phyloP scores from a whole-genome alignment of 2,797 vertebrate species.

The Megalops cyprinoides region DNA sequence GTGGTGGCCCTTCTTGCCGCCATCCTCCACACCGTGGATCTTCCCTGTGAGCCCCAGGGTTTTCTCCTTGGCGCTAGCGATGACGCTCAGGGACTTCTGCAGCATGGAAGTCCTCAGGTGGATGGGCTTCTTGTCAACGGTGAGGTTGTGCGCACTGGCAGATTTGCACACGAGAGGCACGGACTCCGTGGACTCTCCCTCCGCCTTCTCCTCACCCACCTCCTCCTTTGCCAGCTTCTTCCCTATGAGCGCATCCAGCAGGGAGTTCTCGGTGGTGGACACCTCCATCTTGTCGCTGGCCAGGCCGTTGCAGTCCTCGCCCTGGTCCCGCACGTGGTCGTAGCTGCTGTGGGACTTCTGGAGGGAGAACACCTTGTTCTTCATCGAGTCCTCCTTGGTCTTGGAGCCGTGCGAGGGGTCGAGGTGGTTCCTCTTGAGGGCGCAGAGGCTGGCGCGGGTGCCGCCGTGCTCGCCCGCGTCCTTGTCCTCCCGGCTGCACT shows the following conservation, averaged over 20 bases:
- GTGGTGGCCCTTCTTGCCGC: constrained; percentile 77
- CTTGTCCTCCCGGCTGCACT: constrained; percentile 94
- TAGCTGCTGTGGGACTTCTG: constrained; percentile 99
- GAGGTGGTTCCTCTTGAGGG: constrained; percentile 80
- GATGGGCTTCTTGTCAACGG: constrained; percentile 90
- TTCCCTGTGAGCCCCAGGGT: constrained; percentile 89
- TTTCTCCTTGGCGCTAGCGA: constrained; percentile 97
- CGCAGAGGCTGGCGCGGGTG: constrained; percentile 77
- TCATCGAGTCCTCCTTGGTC: constrained; percentile 88
- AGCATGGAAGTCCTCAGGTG: constrained; percentile 89
- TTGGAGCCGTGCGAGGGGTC: constrained; percentile 73
- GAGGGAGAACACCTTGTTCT: constrained; percentile 89
- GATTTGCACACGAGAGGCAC: constrained; percentile 97
- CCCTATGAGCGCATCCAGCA: constrained; percentile 80
- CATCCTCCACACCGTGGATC: constrained; percentile 81
- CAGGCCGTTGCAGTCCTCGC: constrained; percentile 79
- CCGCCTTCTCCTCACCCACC: constrained; percentile 77
- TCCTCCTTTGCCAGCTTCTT: constrained; percentile 80
- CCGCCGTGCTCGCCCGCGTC: constrained; percentile 81
- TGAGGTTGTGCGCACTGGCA: constrained; percentile 93
- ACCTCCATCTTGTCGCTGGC: constrained; percentile 51
- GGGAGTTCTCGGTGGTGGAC: constrained; percentile 70
- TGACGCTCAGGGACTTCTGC: constrained; percentile 97
- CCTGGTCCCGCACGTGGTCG: constrained; percentile 89
- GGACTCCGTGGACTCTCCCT: constrained; percentile 85